These are phyloP conservation scores for Dromaius novaehollandiae DNA, from an alignment of 2,113 vertebrate species.

Conservation along the genomic window DNA sequence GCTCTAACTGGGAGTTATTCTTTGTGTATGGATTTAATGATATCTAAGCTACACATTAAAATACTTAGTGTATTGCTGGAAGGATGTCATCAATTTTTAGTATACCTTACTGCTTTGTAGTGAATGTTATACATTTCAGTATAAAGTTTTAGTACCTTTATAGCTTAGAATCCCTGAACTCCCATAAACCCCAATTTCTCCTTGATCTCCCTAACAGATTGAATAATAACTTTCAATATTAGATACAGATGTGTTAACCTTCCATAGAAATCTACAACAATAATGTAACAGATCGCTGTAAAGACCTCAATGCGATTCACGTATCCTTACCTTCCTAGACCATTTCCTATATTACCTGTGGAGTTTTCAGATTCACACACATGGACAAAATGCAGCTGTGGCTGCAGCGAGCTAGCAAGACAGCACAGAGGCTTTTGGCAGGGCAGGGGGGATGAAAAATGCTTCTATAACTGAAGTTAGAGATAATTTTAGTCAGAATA, in stretches of 20 bases:
- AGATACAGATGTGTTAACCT: neutral
- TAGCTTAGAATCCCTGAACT: conserved; percentile 78
- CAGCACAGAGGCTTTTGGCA: neutral
- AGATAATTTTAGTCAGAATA: neutral
- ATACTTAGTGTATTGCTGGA: neutral
- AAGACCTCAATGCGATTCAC: neutral
- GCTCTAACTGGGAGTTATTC: neutral
- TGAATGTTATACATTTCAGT: neutral
- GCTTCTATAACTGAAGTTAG: neutral
- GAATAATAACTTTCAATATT: neutral
- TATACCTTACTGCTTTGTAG: neutral
- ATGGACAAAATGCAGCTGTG: neutral
- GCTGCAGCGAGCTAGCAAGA: neutral
- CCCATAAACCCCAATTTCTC: conserved; percentile 74
- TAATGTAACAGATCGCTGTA: neutral
- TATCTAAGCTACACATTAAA: neutral
- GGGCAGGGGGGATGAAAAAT: neutral
- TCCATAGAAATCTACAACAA: neutral
- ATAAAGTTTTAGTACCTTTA: conserved; percentile 73
- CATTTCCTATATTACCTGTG: neutral
- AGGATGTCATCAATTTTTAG: neutral
- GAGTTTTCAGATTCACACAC: neutral
- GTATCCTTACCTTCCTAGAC: neutral
- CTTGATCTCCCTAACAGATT: conserved; percentile 68
- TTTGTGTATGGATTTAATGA: neutral